Percentiles rank a stretch among this genome's conserved stretches.
Conservation (phyloP, 1,140 invertebrate species). For the Amphibalanus amphitrite region DNA sequence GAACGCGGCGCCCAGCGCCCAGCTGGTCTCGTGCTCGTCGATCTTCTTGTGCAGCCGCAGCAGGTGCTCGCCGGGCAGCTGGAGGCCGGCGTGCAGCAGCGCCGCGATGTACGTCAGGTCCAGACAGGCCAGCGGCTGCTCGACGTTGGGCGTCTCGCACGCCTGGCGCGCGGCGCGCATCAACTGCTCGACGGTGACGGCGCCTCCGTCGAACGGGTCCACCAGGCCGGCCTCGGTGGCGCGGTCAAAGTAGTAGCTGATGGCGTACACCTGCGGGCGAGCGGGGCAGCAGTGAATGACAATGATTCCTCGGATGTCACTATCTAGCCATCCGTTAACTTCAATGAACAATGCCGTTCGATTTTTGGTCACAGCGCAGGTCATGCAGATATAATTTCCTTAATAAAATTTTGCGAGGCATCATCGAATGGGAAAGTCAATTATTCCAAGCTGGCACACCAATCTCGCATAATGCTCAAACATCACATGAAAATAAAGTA, state of each 20-base stretch:
- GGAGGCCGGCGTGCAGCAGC: slow-evolving; percentile 65
- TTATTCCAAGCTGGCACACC: no score
- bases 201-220: slow-evolving; percentile 48
- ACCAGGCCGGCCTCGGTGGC: slow-evolving; percentile 63
- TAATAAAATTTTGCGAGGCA: no score
- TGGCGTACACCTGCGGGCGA: slow-evolving; percentile 53
- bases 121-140: slow-evolving; percentile 75
- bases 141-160: slow-evolving; percentile 50
- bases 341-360: no score
- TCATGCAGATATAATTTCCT: no score
- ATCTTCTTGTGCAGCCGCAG: slow-evolving; percentile 69
- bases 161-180: slow-evolving; percentile 42
- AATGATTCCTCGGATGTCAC: no score
- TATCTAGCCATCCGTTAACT: no score
- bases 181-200: slow-evolving; percentile 44
- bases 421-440: no score
- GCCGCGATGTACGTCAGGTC: slow-evolving; percentile 75
- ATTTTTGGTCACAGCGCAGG: no score
- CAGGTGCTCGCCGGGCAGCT: slow-evolving; percentile 48
- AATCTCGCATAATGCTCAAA: no score
- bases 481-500: no score
- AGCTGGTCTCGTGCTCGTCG: slow-evolving; percentile 72
- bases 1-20: slow-evolving; percentile 77
- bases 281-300: no score
- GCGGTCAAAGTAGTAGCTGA: slow-evolving; percentile 87